phyloP scores from a whole-genome alignment of 2,113 vertebrate species.

The Notarius lentiginosus region DNA sequence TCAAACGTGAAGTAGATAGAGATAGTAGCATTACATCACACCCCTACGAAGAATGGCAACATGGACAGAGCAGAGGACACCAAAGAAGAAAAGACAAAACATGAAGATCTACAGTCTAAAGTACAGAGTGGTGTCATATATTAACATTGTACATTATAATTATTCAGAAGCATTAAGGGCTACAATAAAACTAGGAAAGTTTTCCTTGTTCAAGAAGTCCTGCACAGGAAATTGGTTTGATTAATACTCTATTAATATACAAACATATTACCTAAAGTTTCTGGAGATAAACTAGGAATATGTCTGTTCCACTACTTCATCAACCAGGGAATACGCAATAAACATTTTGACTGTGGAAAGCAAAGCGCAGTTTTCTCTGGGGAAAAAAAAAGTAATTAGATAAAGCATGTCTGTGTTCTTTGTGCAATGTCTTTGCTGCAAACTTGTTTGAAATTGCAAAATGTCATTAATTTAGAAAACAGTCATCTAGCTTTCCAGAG shows the following conservation, averaged over 20 bases:
- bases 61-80: neutral
- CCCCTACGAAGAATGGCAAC: neutral
- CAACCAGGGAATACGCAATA: neutral
- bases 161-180: neutral
- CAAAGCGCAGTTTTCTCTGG: neutral
- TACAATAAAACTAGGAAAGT: neutral
- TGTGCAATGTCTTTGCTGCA: neutral
- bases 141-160: neutral
- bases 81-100: neutral
- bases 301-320: neutral
- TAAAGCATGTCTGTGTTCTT: neutral
- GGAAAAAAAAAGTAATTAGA: neutral
- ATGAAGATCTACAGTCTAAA: neutral
- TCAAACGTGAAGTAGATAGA: neutral
- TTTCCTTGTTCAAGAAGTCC: neutral
- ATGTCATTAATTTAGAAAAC: constrained; percentile 13
- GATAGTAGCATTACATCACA: neutral
- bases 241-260: neutral
- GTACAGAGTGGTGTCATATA: neutral
- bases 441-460: constrained; percentile 15
- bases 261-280: neutral
- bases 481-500: constrained; percentile 2
- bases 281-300: neutral
- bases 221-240: neutral
- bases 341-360: neutral